phyloP scores from a whole-genome alignment of 2,888 invertebrate species.

The Neuroscelio doddi region DNA sequence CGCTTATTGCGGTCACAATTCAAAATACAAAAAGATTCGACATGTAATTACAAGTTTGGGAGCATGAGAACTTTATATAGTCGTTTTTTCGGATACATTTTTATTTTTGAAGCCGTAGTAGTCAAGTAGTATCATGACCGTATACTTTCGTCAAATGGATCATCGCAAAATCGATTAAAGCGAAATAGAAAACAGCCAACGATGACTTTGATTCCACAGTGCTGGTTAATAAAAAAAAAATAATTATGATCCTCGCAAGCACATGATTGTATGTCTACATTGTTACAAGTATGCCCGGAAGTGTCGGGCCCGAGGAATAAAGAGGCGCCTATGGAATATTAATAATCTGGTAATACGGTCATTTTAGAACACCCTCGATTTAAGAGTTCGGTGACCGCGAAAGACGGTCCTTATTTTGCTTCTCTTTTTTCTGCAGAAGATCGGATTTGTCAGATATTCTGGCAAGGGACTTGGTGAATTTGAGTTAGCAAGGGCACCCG shows the following conservation, averaged over 20 bases:
- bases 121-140: no score
- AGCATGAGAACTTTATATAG: not conserved
- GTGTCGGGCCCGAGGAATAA: not conserved
- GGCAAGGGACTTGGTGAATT: slow-evolving; percentile 53
- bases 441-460: slow-evolving; percentile 63
- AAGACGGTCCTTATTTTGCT: slow-evolving; percentile 29
- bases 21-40: not conserved
- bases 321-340: slow-evolving; percentile 27
- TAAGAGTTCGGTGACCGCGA: slow-evolving; percentile 44
- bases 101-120: no score
- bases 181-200: not conserved
- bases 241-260: not conserved
- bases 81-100: no score
- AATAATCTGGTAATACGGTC: slow-evolving; percentile 30
- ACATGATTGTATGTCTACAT: not conserved
- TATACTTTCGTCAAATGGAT: not conserved
- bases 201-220: not conserved
- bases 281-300: not conserved
- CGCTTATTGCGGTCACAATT: not conserved
- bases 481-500: slow-evolving; percentile 58
- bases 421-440: slow-evolving; percentile 53
- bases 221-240: not conserved
- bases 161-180: not conserved
- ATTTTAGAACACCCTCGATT: slow-evolving; percentile 23
- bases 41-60: not conserved